phyloP scores from a whole-genome alignment of 2,113 vertebrate genomes.

The Sylvia atricapilla region DNA sequence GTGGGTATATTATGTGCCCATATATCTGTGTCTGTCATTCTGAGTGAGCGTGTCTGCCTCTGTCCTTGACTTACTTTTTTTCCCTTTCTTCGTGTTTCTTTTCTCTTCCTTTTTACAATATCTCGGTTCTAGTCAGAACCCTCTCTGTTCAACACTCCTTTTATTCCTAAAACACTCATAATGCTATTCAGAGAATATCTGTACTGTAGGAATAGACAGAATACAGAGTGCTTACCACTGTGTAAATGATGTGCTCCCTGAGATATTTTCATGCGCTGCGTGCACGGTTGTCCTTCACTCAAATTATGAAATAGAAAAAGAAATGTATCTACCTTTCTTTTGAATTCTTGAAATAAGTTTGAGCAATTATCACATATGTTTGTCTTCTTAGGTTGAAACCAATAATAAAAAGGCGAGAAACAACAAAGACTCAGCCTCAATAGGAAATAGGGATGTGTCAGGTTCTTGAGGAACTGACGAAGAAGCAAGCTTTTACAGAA shows the following conservation, averaged over 20 bases:
- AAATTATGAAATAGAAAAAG: constrained; percentile 69
- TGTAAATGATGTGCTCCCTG: constrained; percentile 54
- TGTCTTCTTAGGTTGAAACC: constrained; percentile 57
- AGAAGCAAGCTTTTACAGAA: constrained; percentile 1
- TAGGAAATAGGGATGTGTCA: constrained; percentile 11
- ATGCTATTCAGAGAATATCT: constrained; percentile 73
- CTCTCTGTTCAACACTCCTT: constrained; percentile 73
- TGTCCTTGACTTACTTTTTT: constrained; percentile 79
- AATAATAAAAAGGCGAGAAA: constrained; percentile 51
- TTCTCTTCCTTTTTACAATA: constrained; percentile 68
- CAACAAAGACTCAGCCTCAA: constrained; percentile 39
- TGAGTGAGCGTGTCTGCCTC: constrained; percentile 59
- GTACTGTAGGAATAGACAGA: constrained; percentile 58
- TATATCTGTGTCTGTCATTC: constrained; percentile 51
- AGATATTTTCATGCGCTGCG: constrained; percentile 46
- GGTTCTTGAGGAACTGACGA: neutral
- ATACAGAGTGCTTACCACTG: constrained; percentile 53
- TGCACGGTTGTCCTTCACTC: constrained; percentile 66
- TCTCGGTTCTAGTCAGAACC: constrained; percentile 74
- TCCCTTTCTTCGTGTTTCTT: constrained; percentile 58
- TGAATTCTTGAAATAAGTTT: constrained; percentile 69
- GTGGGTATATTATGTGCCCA: constrained; percentile 63
- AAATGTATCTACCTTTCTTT: constrained; percentile 63
- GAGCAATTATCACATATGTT: constrained; percentile 61
- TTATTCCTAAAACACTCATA: constrained; percentile 73